Percentiles rank a stretch among this genome's conserved stretches.
Evolutionary conservation across 1,140 invertebrate species (phyloP).

Genomic region (Drosophila leontia): DNA sequence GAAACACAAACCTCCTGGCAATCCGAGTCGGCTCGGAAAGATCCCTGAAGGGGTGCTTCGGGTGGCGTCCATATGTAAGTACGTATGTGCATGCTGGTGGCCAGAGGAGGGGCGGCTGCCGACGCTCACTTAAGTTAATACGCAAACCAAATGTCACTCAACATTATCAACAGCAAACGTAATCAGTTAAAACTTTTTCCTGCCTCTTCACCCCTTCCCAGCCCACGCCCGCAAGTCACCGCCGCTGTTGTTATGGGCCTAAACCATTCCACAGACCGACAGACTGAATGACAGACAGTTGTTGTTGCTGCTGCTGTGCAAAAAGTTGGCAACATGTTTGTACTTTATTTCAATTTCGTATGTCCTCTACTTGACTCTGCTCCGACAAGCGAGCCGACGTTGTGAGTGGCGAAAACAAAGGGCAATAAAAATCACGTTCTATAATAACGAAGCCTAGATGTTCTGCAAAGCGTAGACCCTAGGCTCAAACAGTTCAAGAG

Average conservation of each 20-base stretch:
- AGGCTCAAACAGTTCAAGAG: background rate
- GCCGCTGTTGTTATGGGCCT: slow-evolving; percentile 45
- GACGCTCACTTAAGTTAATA: slow-evolving; percentile 81
- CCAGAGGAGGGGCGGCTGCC: slow-evolving; percentile 14
- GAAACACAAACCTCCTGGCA: slow-evolving; percentile 75
- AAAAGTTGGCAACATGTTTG: slow-evolving; percentile 77
- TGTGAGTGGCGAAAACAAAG: slow-evolving; percentile 39
- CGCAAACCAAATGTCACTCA: slow-evolving; percentile 81
- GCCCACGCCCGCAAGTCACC: slow-evolving; percentile 1
- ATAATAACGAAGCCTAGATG: slow-evolving; percentile 34
- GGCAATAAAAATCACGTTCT: slow-evolving; percentile 6
- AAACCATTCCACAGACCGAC: slow-evolving; percentile 47
- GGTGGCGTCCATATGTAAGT: slow-evolving; percentile 5
- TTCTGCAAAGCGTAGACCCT: slow-evolving; percentile 6
- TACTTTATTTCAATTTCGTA: slow-evolving; percentile 79
- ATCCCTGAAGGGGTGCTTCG: slow-evolving; percentile 22
- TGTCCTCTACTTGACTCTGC: slow-evolving; percentile 51
- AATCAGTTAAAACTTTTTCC: slow-evolving; percentile 80
- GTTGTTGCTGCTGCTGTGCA: slow-evolving; percentile 35
- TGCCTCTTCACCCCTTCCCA: slow-evolving; percentile 3
- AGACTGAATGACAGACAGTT: slow-evolving; percentile 30
- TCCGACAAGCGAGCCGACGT: slow-evolving; percentile 30
- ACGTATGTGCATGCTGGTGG: background rate
- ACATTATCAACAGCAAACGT: slow-evolving; percentile 80
- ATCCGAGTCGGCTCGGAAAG: slow-evolving; percentile 30